phyloP scores from a whole-genome alignment of 53 echinoderm and acorn worm genomes.

The Zoroaster sp. region DNA sequence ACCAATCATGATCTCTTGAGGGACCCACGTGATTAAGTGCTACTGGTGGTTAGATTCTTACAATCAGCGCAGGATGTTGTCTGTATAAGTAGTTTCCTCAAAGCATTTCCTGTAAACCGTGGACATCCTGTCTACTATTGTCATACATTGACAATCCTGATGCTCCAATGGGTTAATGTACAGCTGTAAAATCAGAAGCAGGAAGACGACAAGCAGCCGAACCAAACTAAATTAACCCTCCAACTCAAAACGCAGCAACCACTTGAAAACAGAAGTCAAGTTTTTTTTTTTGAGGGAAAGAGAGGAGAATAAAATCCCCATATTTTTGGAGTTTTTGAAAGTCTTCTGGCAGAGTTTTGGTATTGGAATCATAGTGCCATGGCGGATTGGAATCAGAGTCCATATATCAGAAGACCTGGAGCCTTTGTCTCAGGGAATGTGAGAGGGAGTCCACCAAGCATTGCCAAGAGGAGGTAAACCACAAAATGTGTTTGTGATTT shows the following conservation, averaged over 20 bases:
- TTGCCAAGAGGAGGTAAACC: neutral
- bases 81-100: constrained; percentile 31
- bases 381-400: neutral
- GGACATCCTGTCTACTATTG: constrained; percentile 30
- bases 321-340: neutral
- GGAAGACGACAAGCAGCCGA: neutral
- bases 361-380: neutral
- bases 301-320: neutral
- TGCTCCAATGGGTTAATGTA: neutral
- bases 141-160: neutral
- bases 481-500: neutral
- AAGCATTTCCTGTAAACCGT: constrained; percentile 11
- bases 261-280: too few species aligned
- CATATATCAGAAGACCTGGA: neutral
- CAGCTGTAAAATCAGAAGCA: neutral
- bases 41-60: neutral
- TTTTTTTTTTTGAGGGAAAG: neutral
- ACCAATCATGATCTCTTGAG: neutral
- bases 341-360: neutral
- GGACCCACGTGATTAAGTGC: neutral
- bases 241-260: neutral
- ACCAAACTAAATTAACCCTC: neutral
- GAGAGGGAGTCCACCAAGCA: neutral
- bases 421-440: neutral
- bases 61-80: constrained; percentile 7